These are phyloP conservation scores for Zootermopsis nevadensis DNA, from an alignment of 2,888 invertebrate genomes.

Conservation along the genomic window DNA sequence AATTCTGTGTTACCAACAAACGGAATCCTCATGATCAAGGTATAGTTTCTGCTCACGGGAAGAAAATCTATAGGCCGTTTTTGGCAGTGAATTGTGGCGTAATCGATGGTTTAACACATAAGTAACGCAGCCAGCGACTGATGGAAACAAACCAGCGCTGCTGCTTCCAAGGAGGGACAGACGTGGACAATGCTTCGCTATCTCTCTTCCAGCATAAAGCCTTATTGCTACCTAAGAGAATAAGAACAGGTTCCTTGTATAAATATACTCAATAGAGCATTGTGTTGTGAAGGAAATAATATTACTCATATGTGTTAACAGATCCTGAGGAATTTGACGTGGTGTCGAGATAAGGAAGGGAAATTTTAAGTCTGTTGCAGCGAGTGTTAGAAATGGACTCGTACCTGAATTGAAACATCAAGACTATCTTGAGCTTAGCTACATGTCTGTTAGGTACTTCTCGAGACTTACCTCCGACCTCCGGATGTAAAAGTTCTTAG, in stretches of 20 bases:
- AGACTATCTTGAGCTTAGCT: neutral
- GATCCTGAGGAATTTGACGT: neutral
- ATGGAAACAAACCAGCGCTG: neutral
- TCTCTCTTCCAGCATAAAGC: neutral
- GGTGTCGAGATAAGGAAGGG: neutral
- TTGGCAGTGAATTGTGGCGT: neutral
- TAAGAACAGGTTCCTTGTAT: constrained; percentile 16
- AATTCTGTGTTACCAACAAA: no score
- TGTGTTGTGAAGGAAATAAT: constrained; percentile 8
- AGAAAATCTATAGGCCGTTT: neutral
- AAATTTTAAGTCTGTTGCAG: neutral
- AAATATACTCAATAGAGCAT: constrained; percentile 20
- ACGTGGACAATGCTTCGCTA: neutral
- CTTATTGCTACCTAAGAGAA: neutral
- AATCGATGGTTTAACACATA: neutral
- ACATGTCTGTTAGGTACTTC: neutral
- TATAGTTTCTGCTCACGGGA: neutral
- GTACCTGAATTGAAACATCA: neutral
- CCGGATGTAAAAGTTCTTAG: no score
- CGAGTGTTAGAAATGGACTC: neutral
- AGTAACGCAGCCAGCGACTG: neutral
- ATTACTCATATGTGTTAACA: constrained; percentile 12
- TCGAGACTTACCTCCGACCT: no score
- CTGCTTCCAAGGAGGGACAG: neutral
- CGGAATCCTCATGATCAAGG: no score